A percentile compares a stretch with the other conserved stretches of the same genome.
Evolutionary conservation across 2,113 vertebrate genomes (phyloP).

Genomic region (Poecile atricapillus): DNA sequence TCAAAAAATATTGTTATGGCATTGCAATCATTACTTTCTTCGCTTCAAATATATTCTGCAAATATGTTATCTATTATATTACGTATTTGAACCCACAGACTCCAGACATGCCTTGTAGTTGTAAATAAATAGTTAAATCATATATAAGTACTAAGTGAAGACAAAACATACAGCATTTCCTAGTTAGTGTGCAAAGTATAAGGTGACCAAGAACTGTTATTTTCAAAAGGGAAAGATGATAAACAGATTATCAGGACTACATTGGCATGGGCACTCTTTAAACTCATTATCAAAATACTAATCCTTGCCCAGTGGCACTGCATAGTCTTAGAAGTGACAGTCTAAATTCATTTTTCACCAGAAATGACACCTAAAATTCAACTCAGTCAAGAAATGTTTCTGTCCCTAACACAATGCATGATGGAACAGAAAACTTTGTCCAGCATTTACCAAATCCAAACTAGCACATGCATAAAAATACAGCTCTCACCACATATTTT

Average conservation of each 20-base stretch:
- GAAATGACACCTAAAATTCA: neutral
- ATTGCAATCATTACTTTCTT: neutral
- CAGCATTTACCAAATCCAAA: neutral
- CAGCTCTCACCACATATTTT: neutral
- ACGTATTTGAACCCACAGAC: neutral
- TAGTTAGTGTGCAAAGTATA: neutral
- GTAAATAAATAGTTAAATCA: neutral
- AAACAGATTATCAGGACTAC: neutral
- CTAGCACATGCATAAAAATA: neutral
- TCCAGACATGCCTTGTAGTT: neutral
- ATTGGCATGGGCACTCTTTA: neutral
- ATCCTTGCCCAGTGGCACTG: neutral
- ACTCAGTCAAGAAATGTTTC: neutral
- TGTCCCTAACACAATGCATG: neutral
- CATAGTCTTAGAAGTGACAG: neutral
- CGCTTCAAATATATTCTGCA: neutral
- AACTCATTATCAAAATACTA: neutral
- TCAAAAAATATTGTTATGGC: neutral
- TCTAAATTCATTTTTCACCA: neutral
- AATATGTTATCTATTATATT: neutral
- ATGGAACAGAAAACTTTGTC: neutral
- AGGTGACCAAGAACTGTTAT: neutral
- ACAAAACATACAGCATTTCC: neutral
- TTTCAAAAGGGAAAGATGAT: neutral
- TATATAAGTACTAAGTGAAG: neutral